Evolutionary conservation across 1,140 invertebrate species (phyloP).

Genomic region (Lepidotrigona ventralis): DNA sequence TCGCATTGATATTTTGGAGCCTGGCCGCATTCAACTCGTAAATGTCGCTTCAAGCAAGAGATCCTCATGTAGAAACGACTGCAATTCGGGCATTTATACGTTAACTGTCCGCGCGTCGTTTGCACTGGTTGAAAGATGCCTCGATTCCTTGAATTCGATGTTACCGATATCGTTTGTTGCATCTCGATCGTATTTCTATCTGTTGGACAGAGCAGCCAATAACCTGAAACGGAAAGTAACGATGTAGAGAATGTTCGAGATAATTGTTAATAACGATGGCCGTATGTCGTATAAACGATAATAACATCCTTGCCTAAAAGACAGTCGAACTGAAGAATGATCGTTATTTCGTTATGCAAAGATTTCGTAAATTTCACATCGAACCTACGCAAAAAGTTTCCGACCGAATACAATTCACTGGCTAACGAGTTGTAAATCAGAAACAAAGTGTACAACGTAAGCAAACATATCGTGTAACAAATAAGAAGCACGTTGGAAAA

Average conservation of each 20-base stretch:
- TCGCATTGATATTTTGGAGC: constrained; percentile 78
- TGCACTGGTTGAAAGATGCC: background rate
- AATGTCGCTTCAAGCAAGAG: constrained; percentile 81
- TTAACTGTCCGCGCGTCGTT: constrained; percentile 59
- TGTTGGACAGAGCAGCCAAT: constrained; percentile 52
- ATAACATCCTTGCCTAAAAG: background rate
- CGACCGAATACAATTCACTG: background rate
- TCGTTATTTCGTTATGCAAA: too few relatives aligned
- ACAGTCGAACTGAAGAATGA: background rate
- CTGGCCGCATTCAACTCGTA: constrained; percentile 79
- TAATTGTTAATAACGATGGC: background rate
- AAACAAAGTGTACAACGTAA: background rate
- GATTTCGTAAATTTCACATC: too few relatives aligned
- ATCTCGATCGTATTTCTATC: background rate
- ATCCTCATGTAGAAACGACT: constrained; percentile 81
- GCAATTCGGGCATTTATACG: constrained; percentile 81
- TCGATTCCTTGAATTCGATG: background rate
- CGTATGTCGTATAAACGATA: too few relatives aligned
- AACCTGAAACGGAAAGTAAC: constrained; percentile 70
- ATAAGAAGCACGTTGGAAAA: background rate
- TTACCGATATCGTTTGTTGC: background rate
- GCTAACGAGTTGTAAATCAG: background rate
- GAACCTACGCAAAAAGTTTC: background rate
- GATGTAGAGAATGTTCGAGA: constrained; percentile 58
- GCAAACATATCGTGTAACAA: background rate